These are phyloP conservation scores for Stegana nigrithorax DNA, from an alignment of 2,888 invertebrate genomes.

Conservation along the genomic window DNA sequence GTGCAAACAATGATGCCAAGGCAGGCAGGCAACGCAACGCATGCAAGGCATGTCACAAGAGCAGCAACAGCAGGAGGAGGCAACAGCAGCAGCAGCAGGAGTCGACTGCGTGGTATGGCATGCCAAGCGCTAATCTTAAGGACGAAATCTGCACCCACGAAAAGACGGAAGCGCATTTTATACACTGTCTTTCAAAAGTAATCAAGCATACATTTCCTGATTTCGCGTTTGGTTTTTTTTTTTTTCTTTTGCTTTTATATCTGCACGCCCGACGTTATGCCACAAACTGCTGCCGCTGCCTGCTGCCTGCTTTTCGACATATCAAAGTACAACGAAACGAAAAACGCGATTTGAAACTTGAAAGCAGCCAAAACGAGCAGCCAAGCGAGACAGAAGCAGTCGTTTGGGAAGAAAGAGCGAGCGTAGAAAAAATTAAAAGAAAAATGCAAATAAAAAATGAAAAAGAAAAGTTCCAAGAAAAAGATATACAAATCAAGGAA, in stretches of 20 bases:
- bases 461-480: not conserved
- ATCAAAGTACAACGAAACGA: constrained; percentile 4
- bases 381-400: not conserved
- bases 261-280: too few relatives aligned
- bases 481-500: constrained; percentile 31
- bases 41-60: not conserved
- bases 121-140: constrained; percentile 13
- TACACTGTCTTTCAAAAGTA: constrained; percentile 33
- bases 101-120: too few relatives aligned
- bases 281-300: not conserved
- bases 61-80: too few relatives aligned
- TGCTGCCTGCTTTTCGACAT: constrained; percentile 5
- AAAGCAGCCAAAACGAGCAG: too few relatives aligned
- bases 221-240: constrained; percentile 16
- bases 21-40: not conserved
- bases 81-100: too few relatives aligned
- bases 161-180: constrained; percentile 31
- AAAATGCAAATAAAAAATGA: too few relatives aligned
- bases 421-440: too few relatives aligned
- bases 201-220: constrained; percentile 39
- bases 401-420: not conserved
- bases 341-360: not conserved
- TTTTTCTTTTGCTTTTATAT: not conserved
- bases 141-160: not conserved
- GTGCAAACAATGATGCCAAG: too few relatives aligned